Conservation (phyloP, 2,113 vertebrate genomes). For the Triplophysa tibetana region DNA sequence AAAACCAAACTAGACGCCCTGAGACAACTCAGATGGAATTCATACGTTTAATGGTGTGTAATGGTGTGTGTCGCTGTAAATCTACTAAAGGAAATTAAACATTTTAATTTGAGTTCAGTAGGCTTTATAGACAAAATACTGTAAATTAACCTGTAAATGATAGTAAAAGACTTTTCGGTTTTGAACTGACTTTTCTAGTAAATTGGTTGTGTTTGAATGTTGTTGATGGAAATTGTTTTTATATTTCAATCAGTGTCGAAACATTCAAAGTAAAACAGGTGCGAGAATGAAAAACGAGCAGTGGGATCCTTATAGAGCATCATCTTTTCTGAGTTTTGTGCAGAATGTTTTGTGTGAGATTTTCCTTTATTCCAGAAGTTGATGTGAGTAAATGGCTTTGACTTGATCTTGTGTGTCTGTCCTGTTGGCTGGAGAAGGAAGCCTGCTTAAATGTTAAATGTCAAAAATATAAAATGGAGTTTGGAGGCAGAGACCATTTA, state of each 20-base stretch:
- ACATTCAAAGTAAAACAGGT: too few relatives aligned
- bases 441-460: slow-evolving; percentile 12
- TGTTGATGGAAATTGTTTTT: not conserved
- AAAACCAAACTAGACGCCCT: not conserved
- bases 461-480: not conserved
- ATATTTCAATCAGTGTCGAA: not conserved
- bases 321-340: too few relatives aligned
- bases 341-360: too few relatives aligned
- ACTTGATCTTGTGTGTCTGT: not conserved
- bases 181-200: not conserved
- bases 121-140: slow-evolving; percentile 3
- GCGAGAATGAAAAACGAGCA: too few relatives aligned
- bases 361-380: not conserved
- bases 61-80: slow-evolving; percentile 1
- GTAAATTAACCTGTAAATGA: not conserved
- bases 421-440: slow-evolving; percentile 19
- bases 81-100: not conserved
- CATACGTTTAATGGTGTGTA: not conserved
- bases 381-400: not conserved
- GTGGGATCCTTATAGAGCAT: too few relatives aligned
- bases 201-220: not conserved
- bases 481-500: slow-evolving; percentile 3
- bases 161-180: not conserved
- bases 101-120: too few relatives aligned
- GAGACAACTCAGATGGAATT: not conserved